Evolutionary conservation across 2,888 invertebrate species (phyloP), one percentile per base, ranked within the genome.

Genomic region (Platycheirus rosarum): DNA sequence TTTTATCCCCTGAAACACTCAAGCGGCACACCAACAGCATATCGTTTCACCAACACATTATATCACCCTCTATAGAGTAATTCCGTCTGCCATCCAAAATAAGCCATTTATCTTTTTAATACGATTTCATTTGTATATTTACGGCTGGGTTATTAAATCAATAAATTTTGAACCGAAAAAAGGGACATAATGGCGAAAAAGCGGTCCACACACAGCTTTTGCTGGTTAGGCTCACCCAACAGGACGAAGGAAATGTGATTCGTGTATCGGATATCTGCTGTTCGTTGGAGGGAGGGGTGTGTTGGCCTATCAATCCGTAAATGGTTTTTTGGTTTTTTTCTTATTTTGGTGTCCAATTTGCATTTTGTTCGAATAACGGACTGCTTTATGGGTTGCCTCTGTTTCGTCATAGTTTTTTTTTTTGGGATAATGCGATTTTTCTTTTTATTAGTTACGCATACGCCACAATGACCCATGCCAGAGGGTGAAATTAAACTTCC

Each of bases 51-150:
- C n/a, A 48, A 29, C 53, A 44, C 57, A 62, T 9, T 51, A 32
- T 51, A 23, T 42, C 71, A 32, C 46, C 32, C 37, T n/a, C 18
- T 32, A 6, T 42, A 37, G 11, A 70, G 69, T 69, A 37, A 80
- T 66, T 71, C 66, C 71, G 82, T 68, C 82, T 68, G 82, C 53
- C 68, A 82, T 73, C 77, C 77, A 82, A n/a, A 82, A 82, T 77
- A 82, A 82, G 74, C 82, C 82, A 85, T 85, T 85, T 85, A 85
- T 85, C 84, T 85, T 84, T 77, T 85, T 85, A 85, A 85, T 85
- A 84, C 85, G 84, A 85, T 84, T 84, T 84, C 84, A 85, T 85
- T 85, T 84, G 85, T 85, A 85, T 85, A 85, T 85, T 85, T 85
- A 85, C 78, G 85, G 82, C 84, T 63, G 82, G 84, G 85, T 85